Conservation (phyloP, 2,888 invertebrate species). For the Drepana falcataria region DNA sequence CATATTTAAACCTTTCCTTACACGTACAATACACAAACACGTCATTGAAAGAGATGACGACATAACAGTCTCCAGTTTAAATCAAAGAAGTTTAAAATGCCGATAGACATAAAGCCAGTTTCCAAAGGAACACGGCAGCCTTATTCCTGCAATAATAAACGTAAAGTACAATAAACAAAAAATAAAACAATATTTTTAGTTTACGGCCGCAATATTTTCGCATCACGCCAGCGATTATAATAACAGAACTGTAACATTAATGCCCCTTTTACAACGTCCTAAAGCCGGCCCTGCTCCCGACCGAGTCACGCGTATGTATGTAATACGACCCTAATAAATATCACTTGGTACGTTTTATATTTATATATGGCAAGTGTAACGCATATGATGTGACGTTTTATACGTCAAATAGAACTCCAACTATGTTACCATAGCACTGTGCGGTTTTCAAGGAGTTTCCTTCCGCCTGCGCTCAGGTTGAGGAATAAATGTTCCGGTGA, state of each 20-base stretch:
- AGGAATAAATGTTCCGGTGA: too few species aligned
- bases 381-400: slow-evolving; percentile 25
- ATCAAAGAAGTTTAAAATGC: too few species aligned
- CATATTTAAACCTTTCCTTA: too few species aligned
- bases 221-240: background rate
- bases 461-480: too few species aligned
- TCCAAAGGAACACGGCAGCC: background rate
- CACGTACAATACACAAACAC: too few species aligned
- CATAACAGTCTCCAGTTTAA: too few species aligned
- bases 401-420: slow-evolving; percentile 24
- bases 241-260: slow-evolving; percentile 1
- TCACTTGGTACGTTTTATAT: slow-evolving; percentile 58
- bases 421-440: too few species aligned
- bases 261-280: slow-evolving; percentile 2
- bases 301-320: slow-evolving; percentile 50
- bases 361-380: slow-evolving; percentile 33
- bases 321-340: slow-evolving; percentile 66
- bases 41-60: too few species aligned
- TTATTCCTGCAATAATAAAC: background rate
- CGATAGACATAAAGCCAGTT: too few species aligned
- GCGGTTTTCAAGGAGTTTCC: too few species aligned
- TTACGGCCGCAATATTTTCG: background rate
- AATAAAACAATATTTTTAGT: background rate
- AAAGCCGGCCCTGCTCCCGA: slow-evolving; percentile 26
- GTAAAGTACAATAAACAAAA: background rate